Conservation (phyloP, 2,888 invertebrate species). For the Eueremaeus valkanovi region DNA sequence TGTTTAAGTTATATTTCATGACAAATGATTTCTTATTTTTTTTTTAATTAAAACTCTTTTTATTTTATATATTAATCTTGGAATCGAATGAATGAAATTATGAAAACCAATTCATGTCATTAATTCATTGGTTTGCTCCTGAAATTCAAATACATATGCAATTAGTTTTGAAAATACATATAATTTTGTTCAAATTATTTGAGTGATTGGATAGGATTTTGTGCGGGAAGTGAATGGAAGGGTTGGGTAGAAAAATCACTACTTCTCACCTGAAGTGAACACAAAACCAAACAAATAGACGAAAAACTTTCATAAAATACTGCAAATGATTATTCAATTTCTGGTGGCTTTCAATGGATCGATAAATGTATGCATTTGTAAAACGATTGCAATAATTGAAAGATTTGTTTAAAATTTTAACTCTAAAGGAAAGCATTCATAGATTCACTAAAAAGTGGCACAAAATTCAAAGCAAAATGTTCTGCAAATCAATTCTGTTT, state of each 20-base stretch:
- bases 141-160: neutral
- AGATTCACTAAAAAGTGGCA: neutral
- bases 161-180: neutral
- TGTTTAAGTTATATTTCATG: neutral
- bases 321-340: neutral
- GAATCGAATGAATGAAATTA: neutral
- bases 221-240: no score
- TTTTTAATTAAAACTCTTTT: no score
- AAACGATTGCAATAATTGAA: neutral
- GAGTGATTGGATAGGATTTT: no score
- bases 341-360: neutral
- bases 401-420: neutral
- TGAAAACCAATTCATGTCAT: neutral
- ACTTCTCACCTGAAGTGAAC: neutral
- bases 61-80: no score
- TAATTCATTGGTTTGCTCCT: conserved; percentile 1
- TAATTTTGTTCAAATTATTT: no score
- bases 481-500: neutral
- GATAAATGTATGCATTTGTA: neutral
- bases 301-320: no score
- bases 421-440: neutral
- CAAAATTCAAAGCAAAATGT: neutral
- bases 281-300: no score
- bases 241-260: no score
- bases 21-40: no score